These are phyloP conservation scores for Antechinus flavipes DNA, from an alignment of 2,113 vertebrate species.

Conservation along the genomic window DNA sequence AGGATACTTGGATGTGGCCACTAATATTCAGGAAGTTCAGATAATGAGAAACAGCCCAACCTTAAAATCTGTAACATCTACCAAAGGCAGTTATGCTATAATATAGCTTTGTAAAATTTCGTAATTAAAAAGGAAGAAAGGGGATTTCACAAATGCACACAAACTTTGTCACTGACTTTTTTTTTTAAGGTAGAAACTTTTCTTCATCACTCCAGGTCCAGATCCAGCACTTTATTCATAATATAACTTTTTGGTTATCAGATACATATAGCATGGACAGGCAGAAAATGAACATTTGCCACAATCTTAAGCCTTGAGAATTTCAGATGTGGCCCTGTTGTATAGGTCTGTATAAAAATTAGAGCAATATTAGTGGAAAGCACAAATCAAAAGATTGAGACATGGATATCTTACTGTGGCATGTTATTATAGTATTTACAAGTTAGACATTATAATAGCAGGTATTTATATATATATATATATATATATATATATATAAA, in stretches of 20 bases:
- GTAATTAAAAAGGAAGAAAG: not conserved
- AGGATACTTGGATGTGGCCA: not conserved
- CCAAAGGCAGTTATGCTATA: not conserved
- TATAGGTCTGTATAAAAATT: not conserved
- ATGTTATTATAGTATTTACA: not conserved
- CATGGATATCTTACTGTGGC: not conserved
- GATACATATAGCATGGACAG: not conserved
- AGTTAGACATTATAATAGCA: not conserved
- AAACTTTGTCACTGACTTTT: not conserved
- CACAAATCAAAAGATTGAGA: not conserved
- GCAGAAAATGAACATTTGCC: not conserved
- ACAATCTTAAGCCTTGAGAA: not conserved
- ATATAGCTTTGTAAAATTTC: not conserved
- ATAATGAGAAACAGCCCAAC: not conserved
- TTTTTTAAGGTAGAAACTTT: not conserved
- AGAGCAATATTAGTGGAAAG: not conserved
- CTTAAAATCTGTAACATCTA: not conserved
- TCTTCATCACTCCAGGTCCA: not conserved
- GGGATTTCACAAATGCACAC: not conserved
- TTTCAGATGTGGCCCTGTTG: not conserved
- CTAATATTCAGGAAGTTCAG: not conserved
- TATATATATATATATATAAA: too few species aligned
- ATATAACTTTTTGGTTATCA: not conserved
- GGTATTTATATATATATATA: not conserved
- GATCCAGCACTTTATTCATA: not conserved